A percentile compares a stretch with the other conserved stretches of the same genome.
These are phyloP conservation scores for Auanema sp. DNA, from an alignment of 2,888 invertebrate species.

Conservation along the genomic window DNA sequence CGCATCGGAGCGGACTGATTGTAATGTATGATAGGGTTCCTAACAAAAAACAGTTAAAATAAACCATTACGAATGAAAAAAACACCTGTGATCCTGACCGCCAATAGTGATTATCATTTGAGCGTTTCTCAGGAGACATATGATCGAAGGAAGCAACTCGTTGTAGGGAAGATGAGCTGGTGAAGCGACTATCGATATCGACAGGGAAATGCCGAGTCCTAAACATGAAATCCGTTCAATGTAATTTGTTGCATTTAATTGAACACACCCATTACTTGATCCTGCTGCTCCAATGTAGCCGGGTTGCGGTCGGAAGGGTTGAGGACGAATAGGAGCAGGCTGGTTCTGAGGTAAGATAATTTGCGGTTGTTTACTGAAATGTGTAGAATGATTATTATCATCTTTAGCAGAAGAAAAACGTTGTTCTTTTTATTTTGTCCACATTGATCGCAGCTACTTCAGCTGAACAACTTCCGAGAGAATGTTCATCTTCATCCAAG, in stretches of 20 bases:
- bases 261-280: slow-evolving; percentile 16
- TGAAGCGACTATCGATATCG: slow-evolving; percentile 13
- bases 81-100: slow-evolving; percentile 47
- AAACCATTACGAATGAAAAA: background rate
- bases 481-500: slow-evolving; percentile 49
- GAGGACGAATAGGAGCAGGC: slow-evolving; percentile 36
- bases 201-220: slow-evolving; percentile 28
- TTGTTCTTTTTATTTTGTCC: slow-evolving; percentile 28
- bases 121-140: slow-evolving; percentile 16
- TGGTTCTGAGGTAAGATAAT: slow-evolving; percentile 10
- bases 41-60: slow-evolving; percentile 24
- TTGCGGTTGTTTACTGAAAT: slow-evolving; percentile 2
- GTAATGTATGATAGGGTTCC: slow-evolving; percentile 52
- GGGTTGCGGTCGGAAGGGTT: slow-evolving; percentile 53
- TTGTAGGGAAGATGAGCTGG: slow-evolving; percentile 5
- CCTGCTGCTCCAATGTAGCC: slow-evolving; percentile 35
- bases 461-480: slow-evolving; percentile 59
- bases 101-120: slow-evolving; percentile 24
- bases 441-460: slow-evolving; percentile 62
- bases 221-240: too few relatives aligned
- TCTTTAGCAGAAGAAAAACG: slow-evolving; percentile 4
- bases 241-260: too few relatives aligned
- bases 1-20: slow-evolving; percentile 40
- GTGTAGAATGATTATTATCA: background rate
- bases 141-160: slow-evolving; percentile 32